Base-by-base conservation (phyloP, 2,797 vertebrate genomes). In the Silurus lanzhouensis region DNA sequence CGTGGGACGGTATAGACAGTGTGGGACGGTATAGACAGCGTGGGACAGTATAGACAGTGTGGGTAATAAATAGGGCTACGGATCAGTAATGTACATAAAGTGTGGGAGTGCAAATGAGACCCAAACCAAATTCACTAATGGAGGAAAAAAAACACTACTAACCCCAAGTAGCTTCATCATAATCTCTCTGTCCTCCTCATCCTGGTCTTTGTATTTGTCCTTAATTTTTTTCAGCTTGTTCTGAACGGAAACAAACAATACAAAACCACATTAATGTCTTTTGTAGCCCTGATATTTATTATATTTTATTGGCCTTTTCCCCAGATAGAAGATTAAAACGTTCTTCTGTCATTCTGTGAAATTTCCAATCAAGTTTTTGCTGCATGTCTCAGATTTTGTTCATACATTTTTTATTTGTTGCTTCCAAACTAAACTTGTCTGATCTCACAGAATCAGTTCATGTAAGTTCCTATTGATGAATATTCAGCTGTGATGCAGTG, bases 191-290 rank as follows among this genome's bases (percentile, higher is more conserved):
- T 99, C 98, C 92, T 99, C 98, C 66, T 99, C 97, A n/a, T 99
- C 98, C 93, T 99, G 98, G 92, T 99, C 97, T 91, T 96, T 97
- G 92, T 99, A 99, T 92, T 99, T 99, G 92, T 99, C 98, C 87
- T 97, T 99, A 91, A 99, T 99, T 90, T 99, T 99, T 94, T 98
- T 99, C 89, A 99, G 93, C 89, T 99, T 99, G 92, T 97, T 99
- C 98, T 99, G 93, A 10, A 84, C 44, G 48, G 27, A 44, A 13
- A 66, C 12, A 57, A 60, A 58, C 68, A 75, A 44, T 72, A 12
- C 12, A 46, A 79, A 13, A 79, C 13, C 20, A 46, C 13, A 64
- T n/a, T 20, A 31, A 5, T 57, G 25, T 6, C 27, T 20, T 31
- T 60, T 58, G 27, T 25, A 77, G 25, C 17, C 58, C 27, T 77